These are phyloP conservation scores for Philotrypesis tridentata DNA, from an alignment of 1,140 invertebrate genomes.

Conservation along the genomic window DNA sequence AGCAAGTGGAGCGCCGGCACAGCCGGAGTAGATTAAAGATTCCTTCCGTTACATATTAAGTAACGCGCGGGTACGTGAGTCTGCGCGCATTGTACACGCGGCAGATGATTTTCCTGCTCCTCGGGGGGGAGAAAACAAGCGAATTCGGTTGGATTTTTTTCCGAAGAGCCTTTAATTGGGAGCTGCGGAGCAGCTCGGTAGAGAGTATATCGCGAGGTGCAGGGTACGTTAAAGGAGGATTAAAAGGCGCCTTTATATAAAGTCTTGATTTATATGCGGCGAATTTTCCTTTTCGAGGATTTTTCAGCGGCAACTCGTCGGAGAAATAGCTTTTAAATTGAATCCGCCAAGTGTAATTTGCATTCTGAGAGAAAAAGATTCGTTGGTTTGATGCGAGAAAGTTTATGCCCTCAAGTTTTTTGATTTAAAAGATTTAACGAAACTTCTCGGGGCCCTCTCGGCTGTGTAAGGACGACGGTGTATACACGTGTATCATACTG, in stretches of 20 bases:
- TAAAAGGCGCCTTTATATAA: not conserved
- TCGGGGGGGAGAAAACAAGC: not conserved
- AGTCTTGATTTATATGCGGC: not conserved
- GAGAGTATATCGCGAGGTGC: too few species aligned
- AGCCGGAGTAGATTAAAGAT: conserved; percentile 12
- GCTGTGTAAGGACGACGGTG: not conserved
- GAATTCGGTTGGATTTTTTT: not conserved
- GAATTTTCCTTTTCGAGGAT: not conserved
- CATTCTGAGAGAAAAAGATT: not conserved
- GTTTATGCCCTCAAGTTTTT: not conserved
- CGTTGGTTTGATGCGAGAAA: not conserved
- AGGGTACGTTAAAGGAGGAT: too few species aligned
- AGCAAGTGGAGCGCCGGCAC: not conserved
- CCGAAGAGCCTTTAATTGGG: not conserved
- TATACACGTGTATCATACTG: not conserved
- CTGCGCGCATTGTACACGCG: conserved; percentile 9
- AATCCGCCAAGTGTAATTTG: not conserved
- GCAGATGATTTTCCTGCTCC: not conserved
- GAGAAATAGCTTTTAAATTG: not conserved
- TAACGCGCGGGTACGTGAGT: not conserved
- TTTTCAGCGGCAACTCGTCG: not conserved
- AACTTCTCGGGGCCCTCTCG: not conserved
- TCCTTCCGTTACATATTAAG: conserved; percentile 11
- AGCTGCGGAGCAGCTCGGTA: too few species aligned
- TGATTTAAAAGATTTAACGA: not conserved